These are phyloP conservation scores for Yponomeuta cagnagella DNA, from an alignment of 2,888 invertebrate species.

Conservation along the genomic window DNA sequence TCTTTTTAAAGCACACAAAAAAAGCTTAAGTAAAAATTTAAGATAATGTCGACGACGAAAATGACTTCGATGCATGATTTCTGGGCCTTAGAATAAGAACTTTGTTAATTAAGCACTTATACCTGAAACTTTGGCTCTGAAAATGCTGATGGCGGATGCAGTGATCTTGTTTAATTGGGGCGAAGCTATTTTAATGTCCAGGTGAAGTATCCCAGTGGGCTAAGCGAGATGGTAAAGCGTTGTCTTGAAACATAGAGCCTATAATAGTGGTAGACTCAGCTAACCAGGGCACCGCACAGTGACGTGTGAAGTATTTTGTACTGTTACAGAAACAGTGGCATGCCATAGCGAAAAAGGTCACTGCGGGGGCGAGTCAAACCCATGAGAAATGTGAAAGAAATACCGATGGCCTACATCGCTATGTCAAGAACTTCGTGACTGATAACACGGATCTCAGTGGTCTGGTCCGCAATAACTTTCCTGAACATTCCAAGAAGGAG, in stretches of 20 bases:
- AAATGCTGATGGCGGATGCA: too few relatives aligned
- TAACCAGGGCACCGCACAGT: too few relatives aligned
- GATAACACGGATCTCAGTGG: conserved; percentile 70
- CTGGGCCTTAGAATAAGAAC: too few relatives aligned
- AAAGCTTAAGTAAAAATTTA: too few relatives aligned
- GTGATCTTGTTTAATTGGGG: too few relatives aligned
- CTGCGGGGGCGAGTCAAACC: background rate
- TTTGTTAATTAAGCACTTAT: too few relatives aligned
- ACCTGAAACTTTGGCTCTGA: too few relatives aligned
- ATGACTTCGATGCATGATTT: too few relatives aligned
- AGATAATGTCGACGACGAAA: too few relatives aligned
- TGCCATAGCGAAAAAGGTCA: conserved; percentile 64
- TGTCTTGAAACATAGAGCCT: background rate
- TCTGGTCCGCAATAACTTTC: conserved; percentile 70
- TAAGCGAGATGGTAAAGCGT: background rate
- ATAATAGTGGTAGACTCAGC: too few relatives aligned
- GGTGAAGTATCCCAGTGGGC: background rate
- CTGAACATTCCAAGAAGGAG: conserved; percentile 39
- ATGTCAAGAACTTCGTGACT: conserved; percentile 77
- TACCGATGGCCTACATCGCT: conserved; percentile 66
- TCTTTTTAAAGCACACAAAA: too few relatives aligned
- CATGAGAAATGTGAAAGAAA: conserved; percentile 18
- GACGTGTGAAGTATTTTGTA: conserved; percentile 4
- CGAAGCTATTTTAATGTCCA: background rate
- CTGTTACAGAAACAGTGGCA: conserved; percentile 74